Evolutionary conservation across 1,140 invertebrate genomes (phyloP).

Genomic region (Lepidurus arcticus): DNA sequence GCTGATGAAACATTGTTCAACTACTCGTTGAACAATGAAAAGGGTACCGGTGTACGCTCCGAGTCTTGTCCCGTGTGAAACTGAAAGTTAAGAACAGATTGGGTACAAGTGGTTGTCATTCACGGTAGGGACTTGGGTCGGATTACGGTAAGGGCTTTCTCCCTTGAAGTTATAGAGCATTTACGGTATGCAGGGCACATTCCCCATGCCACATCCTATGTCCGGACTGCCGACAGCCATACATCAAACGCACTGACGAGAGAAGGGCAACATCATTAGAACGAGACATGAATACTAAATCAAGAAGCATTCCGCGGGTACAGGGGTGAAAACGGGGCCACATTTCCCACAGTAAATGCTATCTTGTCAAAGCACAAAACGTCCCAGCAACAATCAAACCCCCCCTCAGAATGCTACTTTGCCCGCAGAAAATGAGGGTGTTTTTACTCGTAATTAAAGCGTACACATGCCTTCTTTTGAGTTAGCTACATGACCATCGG

Average conservation of each 20-base stretch:
- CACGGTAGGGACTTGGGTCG: background rate
- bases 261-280: constrained; percentile 5
- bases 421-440: too few species aligned
- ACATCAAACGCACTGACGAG: constrained; percentile 3
- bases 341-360: background rate
- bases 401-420: too few species aligned
- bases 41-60: too few species aligned
- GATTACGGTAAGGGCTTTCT: background rate
- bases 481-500: too few species aligned
- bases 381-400: background rate
- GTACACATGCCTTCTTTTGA: too few species aligned
- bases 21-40: too few species aligned
- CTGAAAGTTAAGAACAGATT: background rate
- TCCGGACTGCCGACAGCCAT: background rate
- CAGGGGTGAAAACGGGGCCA: background rate
- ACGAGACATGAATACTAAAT: constrained; percentile 16
- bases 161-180: background rate
- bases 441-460: too few species aligned
- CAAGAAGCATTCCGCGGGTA: background rate
- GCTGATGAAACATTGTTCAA: too few species aligned
- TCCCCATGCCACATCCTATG: background rate
- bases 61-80: background rate
- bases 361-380: background rate
- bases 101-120: background rate
- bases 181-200: background rate